Conservation (phyloP, 2,113 vertebrate species). For the Oreochromis tanganicae region DNA sequence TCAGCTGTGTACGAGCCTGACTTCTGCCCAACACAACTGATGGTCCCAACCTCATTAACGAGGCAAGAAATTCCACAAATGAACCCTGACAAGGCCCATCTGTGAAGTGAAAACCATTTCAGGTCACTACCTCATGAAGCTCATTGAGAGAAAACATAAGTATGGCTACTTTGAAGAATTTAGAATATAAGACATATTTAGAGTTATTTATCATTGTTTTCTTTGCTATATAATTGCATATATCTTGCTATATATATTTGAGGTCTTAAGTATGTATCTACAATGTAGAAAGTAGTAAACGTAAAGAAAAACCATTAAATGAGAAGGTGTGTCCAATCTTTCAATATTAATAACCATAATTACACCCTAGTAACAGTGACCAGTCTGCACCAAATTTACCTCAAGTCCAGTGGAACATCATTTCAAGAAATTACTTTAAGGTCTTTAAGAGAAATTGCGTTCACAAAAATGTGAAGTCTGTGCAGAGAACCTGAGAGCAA, state of each 20-base stretch:
- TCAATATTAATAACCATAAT: not conserved
- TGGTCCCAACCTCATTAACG: not conserved
- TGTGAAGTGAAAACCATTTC: not conserved
- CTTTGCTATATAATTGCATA: not conserved
- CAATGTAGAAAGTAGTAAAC: not conserved
- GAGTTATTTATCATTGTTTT: not conserved
- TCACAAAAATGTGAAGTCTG: not conserved
- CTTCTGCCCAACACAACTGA: not conserved
- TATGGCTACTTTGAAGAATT: not conserved
- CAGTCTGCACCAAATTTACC: not conserved
- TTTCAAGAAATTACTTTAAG: not conserved
- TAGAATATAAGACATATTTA: not conserved
- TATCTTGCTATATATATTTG: not conserved
- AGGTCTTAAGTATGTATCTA: not conserved
- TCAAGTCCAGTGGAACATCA: not conserved
- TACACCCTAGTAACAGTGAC: not conserved
- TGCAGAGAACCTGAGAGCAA: not conserved
- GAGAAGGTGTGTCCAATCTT: not conserved
- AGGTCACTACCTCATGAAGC: not conserved
- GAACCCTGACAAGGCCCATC: not conserved
- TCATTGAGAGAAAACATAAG: fast-evolving
- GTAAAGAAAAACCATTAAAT: not conserved
- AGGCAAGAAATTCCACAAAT: not conserved
- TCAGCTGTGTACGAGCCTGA: not conserved
- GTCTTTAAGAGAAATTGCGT: not conserved